phyloP scores from a whole-genome alignment of 1,140 invertebrate species.

The Anthonomus grandis region DNA sequence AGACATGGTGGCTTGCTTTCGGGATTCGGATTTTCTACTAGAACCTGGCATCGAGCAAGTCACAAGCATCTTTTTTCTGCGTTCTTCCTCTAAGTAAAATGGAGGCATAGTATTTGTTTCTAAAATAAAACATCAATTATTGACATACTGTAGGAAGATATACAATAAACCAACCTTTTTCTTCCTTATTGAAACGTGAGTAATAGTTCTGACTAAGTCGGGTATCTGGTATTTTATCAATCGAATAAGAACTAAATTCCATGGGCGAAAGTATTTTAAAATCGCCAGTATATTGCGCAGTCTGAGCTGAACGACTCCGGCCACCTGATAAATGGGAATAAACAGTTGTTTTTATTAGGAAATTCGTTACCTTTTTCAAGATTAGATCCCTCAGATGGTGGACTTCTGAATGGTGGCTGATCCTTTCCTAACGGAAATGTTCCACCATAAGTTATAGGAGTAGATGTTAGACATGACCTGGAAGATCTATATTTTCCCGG shows the following conservation, averaged over 20 bases:
- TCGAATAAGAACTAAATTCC: too few species aligned
- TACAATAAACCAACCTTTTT: too few species aligned
- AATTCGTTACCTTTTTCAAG: not conserved
- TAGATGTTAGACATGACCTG: conserved; percentile 8
- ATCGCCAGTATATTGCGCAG: not conserved
- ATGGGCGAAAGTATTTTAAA: too few species aligned
- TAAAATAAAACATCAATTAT: too few species aligned
- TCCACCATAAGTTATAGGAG: conserved; percentile 16
- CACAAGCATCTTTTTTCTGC: conserved; percentile 13
- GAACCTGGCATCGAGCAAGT: conserved; percentile 11
- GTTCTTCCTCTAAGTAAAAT: conserved; percentile 4
- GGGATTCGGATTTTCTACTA: conserved; percentile 14
- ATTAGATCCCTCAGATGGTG: not conserved
- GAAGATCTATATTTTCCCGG: not conserved
- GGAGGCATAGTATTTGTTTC: too few species aligned
- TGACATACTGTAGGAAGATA: too few species aligned
- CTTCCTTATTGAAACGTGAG: too few species aligned
- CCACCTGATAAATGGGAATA: not conserved
- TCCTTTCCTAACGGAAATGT: conserved; percentile 22
- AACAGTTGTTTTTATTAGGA: not conserved
- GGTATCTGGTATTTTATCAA: too few species aligned
- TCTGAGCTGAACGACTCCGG: conserved; percentile 1
- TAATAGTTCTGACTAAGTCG: too few species aligned
- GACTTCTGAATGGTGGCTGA: conserved; percentile 9
- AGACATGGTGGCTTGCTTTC: conserved; percentile 13